Evolutionary conservation across 2,888 invertebrate species (phyloP), one percentile per base, ranked within the genome.

Genomic region (Caenorhabditis sp.): DNA sequence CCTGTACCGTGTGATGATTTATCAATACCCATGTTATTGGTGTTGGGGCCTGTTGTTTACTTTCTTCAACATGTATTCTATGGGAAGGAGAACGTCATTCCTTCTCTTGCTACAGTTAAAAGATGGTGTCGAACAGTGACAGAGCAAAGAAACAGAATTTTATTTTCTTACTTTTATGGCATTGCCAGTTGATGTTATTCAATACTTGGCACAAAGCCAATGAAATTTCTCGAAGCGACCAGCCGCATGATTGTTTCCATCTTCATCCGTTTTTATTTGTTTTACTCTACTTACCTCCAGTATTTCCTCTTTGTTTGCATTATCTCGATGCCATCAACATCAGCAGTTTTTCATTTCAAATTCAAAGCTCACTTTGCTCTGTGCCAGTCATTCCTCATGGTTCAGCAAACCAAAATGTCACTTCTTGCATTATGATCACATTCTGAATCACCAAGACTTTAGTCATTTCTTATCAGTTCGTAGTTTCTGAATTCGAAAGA

Each of bases 221-320:
- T 56, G 56, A 56, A 47, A 56, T 44, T 47, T 51, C 20, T 32
- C 53, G 55, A 40, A 40, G 11, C 40, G 28, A 44, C 60, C 76
- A 51, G 32, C 60, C 76, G 60, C 76, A 67, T 76, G 67, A 26
- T 51, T 64, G 64, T 72, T 72, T 64, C 58, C 56, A 64, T 76
- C 76, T 76, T 76, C 67, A 67, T 68, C 58, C 24, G 53, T 44
- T 51, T 28, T 22, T 76, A 22, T 76, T 67, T 76, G 76, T 61
- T 76, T 61, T 67, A 67, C 50, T 67, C 68, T 67, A 67, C 58
- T 67, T 76, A 67, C 67, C 67, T 37, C 47, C 50, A 50, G 58
- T 40, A 40, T 67, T 74, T 61, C 51, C 61, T n/a, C 60, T 65
- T 76, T 76, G 67, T 76, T 76, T 76, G 76, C 61, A 67, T 67